Evolutionary conservation across 1,140 invertebrate genomes (phyloP), one percentile per base, ranked within the genome.

Genomic region (Prorops nasuta): DNA sequence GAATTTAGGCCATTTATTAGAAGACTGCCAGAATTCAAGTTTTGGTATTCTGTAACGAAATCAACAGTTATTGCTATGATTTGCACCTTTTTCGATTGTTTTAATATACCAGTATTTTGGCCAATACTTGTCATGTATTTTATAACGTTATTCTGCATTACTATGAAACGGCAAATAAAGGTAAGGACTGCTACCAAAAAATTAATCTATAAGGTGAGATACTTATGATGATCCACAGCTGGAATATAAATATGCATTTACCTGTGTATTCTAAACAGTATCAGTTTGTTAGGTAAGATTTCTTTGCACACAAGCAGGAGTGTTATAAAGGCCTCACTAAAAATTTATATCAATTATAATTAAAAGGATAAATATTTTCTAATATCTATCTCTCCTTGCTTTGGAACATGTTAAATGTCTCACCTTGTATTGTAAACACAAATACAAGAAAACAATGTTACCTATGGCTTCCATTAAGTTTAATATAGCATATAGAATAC

Each of bases 101-200:
- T 98, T 72, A 98, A 99, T 83, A 90, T 99, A 71, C 98, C 98
- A 67, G 98, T 99, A 61, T 99, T 99, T 77, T 99, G 98, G 98
- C 98, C 98, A 37, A 99, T 99, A 59, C 83, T 99, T 67, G 94
- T 99, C 49, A 95, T 99, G 88, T 99, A 99, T 79, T 99, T 99
- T 79, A 92, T 98, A 67, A 96, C 96, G 31, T 79, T 99, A 53
- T 95, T 98, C 74, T 93, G 92, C 76, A 92, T 99, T 63, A 99
- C 97, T 39, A 99, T 99, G 97, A 99, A 98, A 78, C 86, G 95
- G 69, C 98, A 99, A 84, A 99, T 99, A 64, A 97, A 91, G 87
- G 94, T 97, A 82, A 83, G 76, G 54, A 16, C 24, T 6, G 10
- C 10, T 28, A 28, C 10, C n/a, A n/a, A n/a, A n/a, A n/a, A n/a